These are phyloP conservation scores for Coelogynopora nodosa DNA, from an alignment of 2,888 invertebrate genomes.

Conservation along the genomic window DNA sequence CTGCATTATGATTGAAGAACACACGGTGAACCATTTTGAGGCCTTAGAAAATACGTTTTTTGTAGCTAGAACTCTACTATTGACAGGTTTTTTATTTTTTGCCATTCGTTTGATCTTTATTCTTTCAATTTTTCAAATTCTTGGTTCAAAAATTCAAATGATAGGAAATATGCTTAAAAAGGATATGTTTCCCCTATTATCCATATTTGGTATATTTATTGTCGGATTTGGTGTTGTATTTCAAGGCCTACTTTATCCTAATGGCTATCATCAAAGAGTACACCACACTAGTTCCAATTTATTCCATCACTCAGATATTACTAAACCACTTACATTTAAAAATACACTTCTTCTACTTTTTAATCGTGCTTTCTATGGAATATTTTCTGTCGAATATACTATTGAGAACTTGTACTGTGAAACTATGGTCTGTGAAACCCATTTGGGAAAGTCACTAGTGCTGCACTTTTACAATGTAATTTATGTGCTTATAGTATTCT, in stretches of 20 bases:
- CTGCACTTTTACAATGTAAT: conserved; percentile 17
- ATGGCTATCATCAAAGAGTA: conserved; percentile 33
- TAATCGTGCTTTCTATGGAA: conserved; percentile 35
- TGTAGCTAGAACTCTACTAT: conserved; percentile 4
- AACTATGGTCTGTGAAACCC: not conserved
- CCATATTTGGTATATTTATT: conserved; percentile 44
- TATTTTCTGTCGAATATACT: conserved; percentile 31
- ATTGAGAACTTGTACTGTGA: not conserved
- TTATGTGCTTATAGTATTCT: conserved; percentile 32
- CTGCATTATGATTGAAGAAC: not conserved
- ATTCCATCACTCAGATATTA: not conserved
- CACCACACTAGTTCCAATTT: too few species aligned
- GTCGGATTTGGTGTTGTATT: conserved; percentile 44
- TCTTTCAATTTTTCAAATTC: conserved; percentile 34
- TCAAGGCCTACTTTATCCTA: conserved; percentile 45
- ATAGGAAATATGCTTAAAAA: conserved; percentile 45
- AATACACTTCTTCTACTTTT: not conserved
- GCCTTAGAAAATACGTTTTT: not conserved
- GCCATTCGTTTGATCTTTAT: conserved; percentile 41
- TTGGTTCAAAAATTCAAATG: conserved; percentile 45
- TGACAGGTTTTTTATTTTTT: conserved; percentile 37
- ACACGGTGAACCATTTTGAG: not conserved
- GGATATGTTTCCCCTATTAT: conserved; percentile 43
- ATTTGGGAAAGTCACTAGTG: conserved; percentile 19
- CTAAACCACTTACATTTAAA: not conserved